Evolutionary conservation across 2,888 invertebrate genomes (phyloP), one percentile per base, ranked within the genome.

Genomic region (Tromatobia lineatoria): DNA sequence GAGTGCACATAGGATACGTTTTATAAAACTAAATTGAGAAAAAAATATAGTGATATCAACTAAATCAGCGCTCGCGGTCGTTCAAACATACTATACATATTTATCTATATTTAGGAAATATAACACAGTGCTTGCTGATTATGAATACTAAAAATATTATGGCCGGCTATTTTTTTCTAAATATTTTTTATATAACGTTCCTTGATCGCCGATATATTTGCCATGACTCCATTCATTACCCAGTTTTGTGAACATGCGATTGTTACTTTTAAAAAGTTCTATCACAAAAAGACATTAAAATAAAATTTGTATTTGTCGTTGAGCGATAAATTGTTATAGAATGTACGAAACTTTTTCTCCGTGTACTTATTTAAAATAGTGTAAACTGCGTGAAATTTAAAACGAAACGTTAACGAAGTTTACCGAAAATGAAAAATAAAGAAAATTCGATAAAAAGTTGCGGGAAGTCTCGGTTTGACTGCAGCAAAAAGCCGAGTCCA

Each of bases 401-500:
- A 47, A 15, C 34, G 13, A 67, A 25, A 0, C 8, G 13, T 47
- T 76, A 61, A 52, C 66, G 42, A 81, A 80, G n/a, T n/a, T 66
- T 45, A 57, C 54, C 52, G 50, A 52, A 67, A 71, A 69, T 64
- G 85, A 57, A 79, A 61, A 77, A 61, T 76, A 77, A 79, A 80
- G 78, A 86, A 61, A 82, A 67, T 78, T 70, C 77, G 70, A 61
- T 73, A 76, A 77, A 69, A 70, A 47, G 76, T 66, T 74, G 83
- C 82, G 86, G 67, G 78, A 85, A 86, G 78, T 50, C 50, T 10
- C 18, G 50, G 13, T 54, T 34, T 34, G 23, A 15, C 2, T 23
- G 29, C 34, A 18, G 54, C 42, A 52, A 52, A 23, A 25, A 67
- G 25, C 61, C 54, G 54, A 23, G 52, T 77, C 82, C 64, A 47